Conservation (phyloP, 2,888 invertebrate genomes). For the Bembecia ichneumoniformis region DNA sequence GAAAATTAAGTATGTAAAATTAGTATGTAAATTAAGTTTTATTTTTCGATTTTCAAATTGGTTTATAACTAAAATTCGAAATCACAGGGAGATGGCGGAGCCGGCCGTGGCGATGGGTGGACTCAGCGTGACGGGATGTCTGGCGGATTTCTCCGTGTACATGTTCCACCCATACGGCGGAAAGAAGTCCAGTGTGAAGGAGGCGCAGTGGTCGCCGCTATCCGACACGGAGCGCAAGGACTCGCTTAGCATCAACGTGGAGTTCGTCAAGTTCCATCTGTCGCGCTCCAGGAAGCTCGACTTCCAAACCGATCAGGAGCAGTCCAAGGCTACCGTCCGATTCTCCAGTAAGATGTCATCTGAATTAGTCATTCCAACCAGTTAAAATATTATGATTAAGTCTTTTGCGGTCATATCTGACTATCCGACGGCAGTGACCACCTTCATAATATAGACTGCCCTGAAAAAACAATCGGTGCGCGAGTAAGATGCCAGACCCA, state of each 20-base stretch:
- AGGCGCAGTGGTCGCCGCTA: slow-evolving; percentile 89
- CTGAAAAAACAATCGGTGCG: too few species aligned
- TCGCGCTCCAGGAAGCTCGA: slow-evolving; percentile 92
- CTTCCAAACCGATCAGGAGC: slow-evolving; percentile 79
- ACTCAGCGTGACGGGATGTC: slow-evolving; percentile 93
- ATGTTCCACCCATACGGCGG: slow-evolving; percentile 99
- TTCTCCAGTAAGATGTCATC: slow-evolving; percentile 82
- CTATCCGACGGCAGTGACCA: neutral
- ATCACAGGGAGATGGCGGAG: slow-evolving; percentile 71
- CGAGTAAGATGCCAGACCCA: too few species aligned
- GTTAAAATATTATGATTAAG: neutral
- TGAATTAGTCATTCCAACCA: neutral
- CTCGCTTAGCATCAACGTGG: slow-evolving; percentile 95
- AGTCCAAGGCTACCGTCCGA: slow-evolving; percentile 88
- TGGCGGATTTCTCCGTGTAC: slow-evolving; percentile 97
- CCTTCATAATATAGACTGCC: too few species aligned
- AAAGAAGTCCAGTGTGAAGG: slow-evolving; percentile 84
- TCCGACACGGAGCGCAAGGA: slow-evolving; percentile 94
- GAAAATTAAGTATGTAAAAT: too few species aligned
- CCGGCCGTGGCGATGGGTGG: slow-evolving; percentile 84
- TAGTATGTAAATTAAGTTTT: too few species aligned
- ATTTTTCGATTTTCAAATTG: too few species aligned
- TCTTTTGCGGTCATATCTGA: too few species aligned
- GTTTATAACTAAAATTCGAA: too few species aligned
- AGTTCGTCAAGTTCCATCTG: slow-evolving; percentile 96